Percentiles rank a stretch among this genome's conserved stretches.
Evolutionary conservation across 1,140 invertebrate species (phyloP).

Genomic region (Drosophila asahinai): DNA sequence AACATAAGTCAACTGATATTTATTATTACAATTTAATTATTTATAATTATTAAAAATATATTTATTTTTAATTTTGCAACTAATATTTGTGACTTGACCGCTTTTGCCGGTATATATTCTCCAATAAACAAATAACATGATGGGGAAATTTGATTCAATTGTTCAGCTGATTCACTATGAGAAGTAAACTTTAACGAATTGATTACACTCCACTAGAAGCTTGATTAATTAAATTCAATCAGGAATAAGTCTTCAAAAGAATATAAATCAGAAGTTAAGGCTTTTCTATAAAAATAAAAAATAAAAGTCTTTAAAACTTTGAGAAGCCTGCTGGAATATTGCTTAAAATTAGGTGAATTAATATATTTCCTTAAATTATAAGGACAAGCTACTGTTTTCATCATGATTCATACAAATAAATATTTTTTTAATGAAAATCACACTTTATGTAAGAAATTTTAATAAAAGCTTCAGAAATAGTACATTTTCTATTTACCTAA

Average conservation of each 20-base stretch:
- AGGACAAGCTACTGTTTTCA: background rate
- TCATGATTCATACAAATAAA: background rate
- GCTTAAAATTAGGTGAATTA: too few species aligned
- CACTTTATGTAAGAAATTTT: too few species aligned
- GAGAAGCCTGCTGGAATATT: too few species aligned
- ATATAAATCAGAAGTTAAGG: background rate
- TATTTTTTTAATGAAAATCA: background rate
- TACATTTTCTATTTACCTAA: too few species aligned
- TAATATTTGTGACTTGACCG: background rate
- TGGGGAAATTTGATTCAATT: background rate
- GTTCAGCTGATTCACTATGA: constrained; percentile 3
- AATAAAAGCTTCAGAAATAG: background rate
- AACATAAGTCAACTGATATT: too few species aligned
- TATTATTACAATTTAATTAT: too few species aligned
- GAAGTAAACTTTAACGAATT: constrained; percentile 17
- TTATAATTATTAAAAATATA: too few species aligned
- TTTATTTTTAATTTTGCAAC: too few species aligned
- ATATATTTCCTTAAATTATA: background rate
- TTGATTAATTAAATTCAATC: constrained; percentile 19
- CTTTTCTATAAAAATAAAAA: background rate
- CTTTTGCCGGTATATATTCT: constrained; percentile 12
- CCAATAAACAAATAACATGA: constrained; percentile 12
- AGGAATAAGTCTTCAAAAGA: background rate
- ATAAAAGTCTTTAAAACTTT: too few species aligned
- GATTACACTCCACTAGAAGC: background rate